Conservation (phyloP, 1,140 invertebrate genomes). For the Zaprionus tsacasi region DNA sequence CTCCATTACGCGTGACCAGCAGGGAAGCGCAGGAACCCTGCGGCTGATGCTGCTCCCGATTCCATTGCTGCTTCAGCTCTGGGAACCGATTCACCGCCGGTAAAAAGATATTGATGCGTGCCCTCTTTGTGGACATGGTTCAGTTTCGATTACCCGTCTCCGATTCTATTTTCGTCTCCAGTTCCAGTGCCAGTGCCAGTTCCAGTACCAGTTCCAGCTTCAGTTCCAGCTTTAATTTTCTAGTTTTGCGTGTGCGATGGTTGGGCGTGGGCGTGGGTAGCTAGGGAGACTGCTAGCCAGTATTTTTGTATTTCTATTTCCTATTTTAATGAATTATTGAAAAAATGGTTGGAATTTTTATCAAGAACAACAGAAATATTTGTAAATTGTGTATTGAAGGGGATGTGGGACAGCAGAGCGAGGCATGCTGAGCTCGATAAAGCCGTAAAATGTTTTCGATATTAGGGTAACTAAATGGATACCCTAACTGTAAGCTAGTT, state of each 20-base stretch:
- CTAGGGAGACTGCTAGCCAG: background rate
- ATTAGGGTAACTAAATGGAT: too few relatives aligned
- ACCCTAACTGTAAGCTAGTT: too few relatives aligned
- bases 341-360: constrained; percentile 1
- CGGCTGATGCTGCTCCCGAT: background rate
- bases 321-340: background rate
- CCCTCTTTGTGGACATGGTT: constrained; percentile 21
- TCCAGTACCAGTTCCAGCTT: too few relatives aligned
- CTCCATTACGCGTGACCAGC: background rate
- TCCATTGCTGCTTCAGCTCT: constrained; percentile 12
- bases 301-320: constrained; percentile 4
- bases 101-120: constrained; percentile 42
- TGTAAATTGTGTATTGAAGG: background rate
- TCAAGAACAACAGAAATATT: background rate
- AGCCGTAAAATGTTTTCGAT: too few relatives aligned
- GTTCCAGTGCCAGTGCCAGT: background rate
- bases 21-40: background rate
- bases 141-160: background rate
- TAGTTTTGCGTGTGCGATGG: background rate
- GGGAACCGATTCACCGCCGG: constrained; percentile 47
- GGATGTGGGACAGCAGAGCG: background rate
- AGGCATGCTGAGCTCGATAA: background rate
- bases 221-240: too few relatives aligned
- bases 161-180: background rate
- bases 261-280: background rate